Conservation (phyloP, 2,797 vertebrate genomes). For the Spinibarbus caldwelli region DNA sequence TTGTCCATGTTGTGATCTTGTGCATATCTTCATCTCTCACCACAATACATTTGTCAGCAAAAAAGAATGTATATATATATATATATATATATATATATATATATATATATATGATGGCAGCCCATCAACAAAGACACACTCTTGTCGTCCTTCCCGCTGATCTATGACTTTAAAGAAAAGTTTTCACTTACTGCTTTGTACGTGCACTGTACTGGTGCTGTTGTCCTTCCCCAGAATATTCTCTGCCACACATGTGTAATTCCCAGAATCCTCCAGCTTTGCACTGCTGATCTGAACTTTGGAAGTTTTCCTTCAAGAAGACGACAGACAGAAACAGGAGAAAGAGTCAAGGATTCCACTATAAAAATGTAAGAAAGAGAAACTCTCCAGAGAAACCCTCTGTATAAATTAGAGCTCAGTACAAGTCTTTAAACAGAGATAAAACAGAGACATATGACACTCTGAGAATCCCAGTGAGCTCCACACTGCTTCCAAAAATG, state of each 20-base stretch:
- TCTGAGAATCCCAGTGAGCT: neutral
- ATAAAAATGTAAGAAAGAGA: slow-evolving; percentile 33
- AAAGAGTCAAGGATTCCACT: slow-evolving; percentile 37
- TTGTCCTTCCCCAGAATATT: slow-evolving; percentile 90
- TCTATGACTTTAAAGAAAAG: slow-evolving; percentile 10
- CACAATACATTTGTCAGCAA: neutral
- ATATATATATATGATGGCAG: neutral
- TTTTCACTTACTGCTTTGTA: slow-evolving; percentile 92
- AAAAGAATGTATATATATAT: neutral
- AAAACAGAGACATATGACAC: slow-evolving; percentile 4
- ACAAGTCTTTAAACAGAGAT: slow-evolving; percentile 12
- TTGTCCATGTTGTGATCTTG: slow-evolving; percentile 29
- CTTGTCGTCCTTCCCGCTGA: neutral
- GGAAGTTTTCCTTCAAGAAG: slow-evolving; percentile 90
- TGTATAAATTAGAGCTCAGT: slow-evolving; percentile 18
- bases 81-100: neutral
- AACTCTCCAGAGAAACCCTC: slow-evolving; percentile 25
- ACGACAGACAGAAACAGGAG: slow-evolving; percentile 19
- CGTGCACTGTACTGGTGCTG: slow-evolving; percentile 88
- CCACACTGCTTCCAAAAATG: slow-evolving; percentile 13
- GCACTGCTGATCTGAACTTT: slow-evolving; percentile 93
- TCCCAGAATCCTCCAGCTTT: slow-evolving; percentile 93
- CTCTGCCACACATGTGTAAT: slow-evolving; percentile 96
- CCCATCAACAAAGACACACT: neutral
- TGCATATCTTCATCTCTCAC: slow-evolving; percentile 31